These are phyloP conservation scores for Pseudococcus longispinus DNA, from an alignment of 2,888 invertebrate genomes.

Conservation along the genomic window DNA sequence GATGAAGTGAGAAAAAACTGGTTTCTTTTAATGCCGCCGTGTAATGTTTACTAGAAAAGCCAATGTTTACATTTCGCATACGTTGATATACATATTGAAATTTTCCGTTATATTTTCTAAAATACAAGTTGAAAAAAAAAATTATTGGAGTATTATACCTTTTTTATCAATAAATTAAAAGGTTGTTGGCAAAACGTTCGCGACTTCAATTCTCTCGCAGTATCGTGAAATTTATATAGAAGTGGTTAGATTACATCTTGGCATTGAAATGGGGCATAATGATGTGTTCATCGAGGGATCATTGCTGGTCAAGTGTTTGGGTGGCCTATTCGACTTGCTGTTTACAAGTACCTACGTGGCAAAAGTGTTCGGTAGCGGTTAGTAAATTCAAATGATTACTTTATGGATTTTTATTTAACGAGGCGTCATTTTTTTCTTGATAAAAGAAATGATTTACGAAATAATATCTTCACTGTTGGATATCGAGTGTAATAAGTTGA, in stretches of 20 bases:
- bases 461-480: neutral
- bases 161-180: neutral
- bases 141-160: neutral
- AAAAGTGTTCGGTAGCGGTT: neutral
- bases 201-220: neutral
- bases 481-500: neutral
- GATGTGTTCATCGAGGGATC: neutral
- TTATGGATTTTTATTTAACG: neutral
- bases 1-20: neutral
- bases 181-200: neutral
- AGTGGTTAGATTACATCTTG: neutral
- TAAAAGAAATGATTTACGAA: neutral
- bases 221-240: neutral
- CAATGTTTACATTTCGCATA: neutral
- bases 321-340: neutral
- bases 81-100: neutral
- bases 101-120: neutral
- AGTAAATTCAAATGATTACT: neutral
- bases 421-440: neutral
- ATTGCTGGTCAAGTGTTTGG: neutral
- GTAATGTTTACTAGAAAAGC: neutral
- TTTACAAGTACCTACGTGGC: neutral
- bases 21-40: neutral
- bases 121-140: neutral
- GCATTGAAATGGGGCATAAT: neutral